Evolutionary conservation across 53 echinoderm and acorn worm genomes (phyloP).

Genomic region (Paracentrotus lividus): DNA sequence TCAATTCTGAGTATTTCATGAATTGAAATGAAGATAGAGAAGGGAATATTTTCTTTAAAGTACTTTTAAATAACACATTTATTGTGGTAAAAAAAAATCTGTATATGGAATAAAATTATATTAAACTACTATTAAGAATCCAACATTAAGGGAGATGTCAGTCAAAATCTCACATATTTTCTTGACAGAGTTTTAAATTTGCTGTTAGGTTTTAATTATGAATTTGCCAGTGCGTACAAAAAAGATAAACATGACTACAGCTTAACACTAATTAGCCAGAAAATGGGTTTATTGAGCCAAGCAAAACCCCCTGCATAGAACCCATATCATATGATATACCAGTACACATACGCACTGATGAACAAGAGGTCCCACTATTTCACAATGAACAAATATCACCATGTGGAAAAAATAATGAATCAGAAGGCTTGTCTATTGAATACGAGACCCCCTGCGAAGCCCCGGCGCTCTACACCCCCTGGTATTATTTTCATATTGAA

Average conservation of each 20-base stretch:
- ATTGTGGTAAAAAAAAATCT: neutral
- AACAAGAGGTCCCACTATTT: neutral
- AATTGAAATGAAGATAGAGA: neutral
- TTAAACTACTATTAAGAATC: no score
- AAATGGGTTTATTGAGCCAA: slow-evolving; percentile 8
- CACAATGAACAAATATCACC: slow-evolving; percentile 34
- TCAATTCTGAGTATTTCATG: neutral
- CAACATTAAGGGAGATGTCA: no score
- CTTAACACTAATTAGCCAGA: slow-evolving; percentile 23
- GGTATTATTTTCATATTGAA: slow-evolving; percentile 45
- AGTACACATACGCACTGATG: slow-evolving; percentile 21
- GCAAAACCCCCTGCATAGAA: neutral
- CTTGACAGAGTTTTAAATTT: neutral
- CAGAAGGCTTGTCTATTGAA: slow-evolving; percentile 5
- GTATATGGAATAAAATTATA: neutral
- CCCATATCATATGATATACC: slow-evolving; percentile 34
- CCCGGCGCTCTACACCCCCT: neutral
- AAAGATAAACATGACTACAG: neutral
- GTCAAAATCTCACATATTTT: neutral
- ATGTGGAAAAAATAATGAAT: slow-evolving; percentile 33
- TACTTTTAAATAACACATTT: no score
- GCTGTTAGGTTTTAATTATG: neutral
- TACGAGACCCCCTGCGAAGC: slow-evolving; percentile 24
- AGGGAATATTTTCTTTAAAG: neutral
- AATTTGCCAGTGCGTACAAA: neutral